Conservation (phyloP, 2,888 invertebrate genomes). For the Diadegma fenestrale region DNA sequence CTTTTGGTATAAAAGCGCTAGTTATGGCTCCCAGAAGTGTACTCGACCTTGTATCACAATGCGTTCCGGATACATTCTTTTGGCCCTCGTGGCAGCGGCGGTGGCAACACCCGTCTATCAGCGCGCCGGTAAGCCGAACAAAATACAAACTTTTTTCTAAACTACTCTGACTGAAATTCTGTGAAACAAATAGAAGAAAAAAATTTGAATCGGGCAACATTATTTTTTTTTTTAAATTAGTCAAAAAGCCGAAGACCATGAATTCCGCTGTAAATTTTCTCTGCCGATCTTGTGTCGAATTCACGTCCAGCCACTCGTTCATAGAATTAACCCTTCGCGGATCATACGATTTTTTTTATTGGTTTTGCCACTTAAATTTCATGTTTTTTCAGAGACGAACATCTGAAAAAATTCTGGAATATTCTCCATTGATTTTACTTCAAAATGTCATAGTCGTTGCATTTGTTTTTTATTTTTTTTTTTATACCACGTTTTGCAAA, state of each 20-base stretch:
- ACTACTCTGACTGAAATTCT: neutral
- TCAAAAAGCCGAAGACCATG: neutral
- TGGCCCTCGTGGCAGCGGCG: constrained; percentile 81
- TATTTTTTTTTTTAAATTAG: neutral
- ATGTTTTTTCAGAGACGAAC: too few relatives aligned
- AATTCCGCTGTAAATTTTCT: neutral
- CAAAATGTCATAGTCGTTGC: too few relatives aligned
- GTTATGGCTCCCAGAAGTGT: constrained; percentile 70
- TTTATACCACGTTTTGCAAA: too few relatives aligned
- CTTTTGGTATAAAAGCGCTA: constrained; percentile 81
- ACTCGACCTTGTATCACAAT: constrained; percentile 81
- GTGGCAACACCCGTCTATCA: constrained; percentile 76
- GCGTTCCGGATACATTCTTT: constrained; percentile 80
- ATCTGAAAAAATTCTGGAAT: too few relatives aligned
- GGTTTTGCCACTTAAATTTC: too few relatives aligned
- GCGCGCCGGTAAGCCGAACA: constrained; percentile 80
- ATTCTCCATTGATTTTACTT: too few relatives aligned
- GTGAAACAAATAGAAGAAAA: neutral
- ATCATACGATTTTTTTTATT: too few relatives aligned
- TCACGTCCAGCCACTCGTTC: neutral
- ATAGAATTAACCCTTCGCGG: too few relatives aligned
- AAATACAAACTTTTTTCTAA: neutral
- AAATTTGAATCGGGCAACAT: neutral
- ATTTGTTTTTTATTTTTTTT: too few relatives aligned
- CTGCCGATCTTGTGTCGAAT: neutral